These are phyloP conservation scores for Mamestra configurata DNA, from an alignment of 1,140 invertebrate species.

Conservation along the genomic window DNA sequence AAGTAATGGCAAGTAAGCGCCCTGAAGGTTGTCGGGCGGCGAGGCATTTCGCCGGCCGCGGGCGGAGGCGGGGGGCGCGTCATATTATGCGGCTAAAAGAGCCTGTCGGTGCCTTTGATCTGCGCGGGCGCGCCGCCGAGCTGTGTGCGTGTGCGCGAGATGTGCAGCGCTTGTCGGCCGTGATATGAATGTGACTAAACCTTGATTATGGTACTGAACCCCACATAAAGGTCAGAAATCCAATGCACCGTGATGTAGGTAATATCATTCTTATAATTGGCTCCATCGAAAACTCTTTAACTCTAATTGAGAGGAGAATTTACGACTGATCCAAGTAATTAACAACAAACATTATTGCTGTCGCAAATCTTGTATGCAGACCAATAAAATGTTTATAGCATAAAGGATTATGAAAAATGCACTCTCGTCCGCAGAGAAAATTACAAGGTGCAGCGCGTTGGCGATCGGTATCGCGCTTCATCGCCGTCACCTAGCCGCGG, in stretches of 20 bases:
- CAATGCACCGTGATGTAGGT: slow-evolving; percentile 65
- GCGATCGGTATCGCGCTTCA: slow-evolving; percentile 74
- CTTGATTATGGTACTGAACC: slow-evolving; percentile 85
- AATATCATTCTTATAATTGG: slow-evolving; percentile 61
- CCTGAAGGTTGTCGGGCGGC: slow-evolving; percentile 72
- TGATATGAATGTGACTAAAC: slow-evolving; percentile 87
- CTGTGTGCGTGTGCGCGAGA: slow-evolving; percentile 75
- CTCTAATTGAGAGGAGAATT: slow-evolving; percentile 49
- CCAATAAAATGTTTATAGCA: slow-evolving; percentile 31
- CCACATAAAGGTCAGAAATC: slow-evolving; percentile 81
- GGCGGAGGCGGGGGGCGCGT: slow-evolving; percentile 78
- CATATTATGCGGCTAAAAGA: slow-evolving; percentile 88
- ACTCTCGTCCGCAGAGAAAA: slow-evolving; percentile 68
- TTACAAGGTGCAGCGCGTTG: slow-evolving; percentile 72
- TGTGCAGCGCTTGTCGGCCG: slow-evolving; percentile 80
- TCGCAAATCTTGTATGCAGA: background rate
- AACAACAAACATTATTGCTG: slow-evolving; percentile 44
- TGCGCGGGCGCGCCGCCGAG: slow-evolving; percentile 63
- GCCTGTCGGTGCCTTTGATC: slow-evolving; percentile 88
- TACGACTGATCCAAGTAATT: slow-evolving; percentile 46
- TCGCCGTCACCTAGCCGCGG: slow-evolving; percentile 75
- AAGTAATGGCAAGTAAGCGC: slow-evolving; percentile 85
- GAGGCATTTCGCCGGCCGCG: slow-evolving; percentile 73
- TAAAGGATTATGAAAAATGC: slow-evolving; percentile 47
- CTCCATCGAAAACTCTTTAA: slow-evolving; percentile 43